Conservation (phyloP, 23 tunicate species). For the Ciona savignyi region DNA sequence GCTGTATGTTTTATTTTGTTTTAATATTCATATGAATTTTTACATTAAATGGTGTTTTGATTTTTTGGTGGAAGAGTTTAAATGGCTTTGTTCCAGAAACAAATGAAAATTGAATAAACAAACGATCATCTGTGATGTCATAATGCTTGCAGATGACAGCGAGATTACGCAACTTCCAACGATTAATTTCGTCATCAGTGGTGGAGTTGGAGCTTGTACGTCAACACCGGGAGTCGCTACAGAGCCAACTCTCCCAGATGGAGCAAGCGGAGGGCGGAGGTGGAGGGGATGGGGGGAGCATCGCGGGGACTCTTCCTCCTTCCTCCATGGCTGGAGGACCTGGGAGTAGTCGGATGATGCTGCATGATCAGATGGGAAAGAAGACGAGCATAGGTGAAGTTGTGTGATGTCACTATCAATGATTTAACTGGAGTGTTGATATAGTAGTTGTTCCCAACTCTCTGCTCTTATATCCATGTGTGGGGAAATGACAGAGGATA, state of each 20-base stretch:
- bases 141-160: constrained; percentile 48
- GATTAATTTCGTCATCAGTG: constrained; percentile 52
- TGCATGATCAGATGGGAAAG: constrained; percentile 60
- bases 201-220: constrained; percentile 73
- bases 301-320: constrained; percentile 75
- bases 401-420: no score
- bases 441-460: no score
- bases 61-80: no score
- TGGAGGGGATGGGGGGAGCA: constrained; percentile 72
- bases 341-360: constrained; percentile 89
- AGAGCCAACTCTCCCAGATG: constrained; percentile 66
- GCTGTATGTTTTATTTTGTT: no score
- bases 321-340: constrained; percentile 97
- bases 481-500: no score
- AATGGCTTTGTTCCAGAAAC: no score
- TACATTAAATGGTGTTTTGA: no score
- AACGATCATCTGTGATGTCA: no score
- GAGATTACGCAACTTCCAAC: constrained; percentile 59
- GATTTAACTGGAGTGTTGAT: no score
- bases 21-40: no score
- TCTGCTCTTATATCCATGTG: no score
- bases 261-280: constrained; percentile 79
- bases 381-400: constrained; percentile 69
- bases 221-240: constrained; percentile 62
- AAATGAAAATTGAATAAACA: no score